phyloP scores from a whole-genome alignment of 1,140 invertebrate species.

The Aphidius gifuensis region DNA sequence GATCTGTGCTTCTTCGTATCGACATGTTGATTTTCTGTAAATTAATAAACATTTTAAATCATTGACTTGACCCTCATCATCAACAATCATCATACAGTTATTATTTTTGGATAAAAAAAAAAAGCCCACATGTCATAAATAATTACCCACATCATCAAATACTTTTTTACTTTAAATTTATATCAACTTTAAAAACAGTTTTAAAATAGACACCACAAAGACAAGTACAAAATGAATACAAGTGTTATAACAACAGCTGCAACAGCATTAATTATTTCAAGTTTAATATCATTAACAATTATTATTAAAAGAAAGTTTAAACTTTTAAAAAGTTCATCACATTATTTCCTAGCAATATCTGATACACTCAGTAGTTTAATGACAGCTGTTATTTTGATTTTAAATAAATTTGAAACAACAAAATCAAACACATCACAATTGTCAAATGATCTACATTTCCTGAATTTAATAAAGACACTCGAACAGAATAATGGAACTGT shows the following conservation, averaged over 20 bases:
- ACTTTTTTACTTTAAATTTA: not conserved
- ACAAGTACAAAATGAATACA: constrained; percentile 22
- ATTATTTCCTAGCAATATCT: constrained; percentile 22
- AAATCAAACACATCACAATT: not conserved
- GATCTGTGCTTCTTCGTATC: constrained; percentile 43
- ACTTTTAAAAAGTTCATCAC: constrained; percentile 8
- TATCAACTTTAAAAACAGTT: not conserved
- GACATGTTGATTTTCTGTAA: constrained; percentile 35
- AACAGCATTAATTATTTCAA: constrained; percentile 20
- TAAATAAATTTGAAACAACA: constrained; percentile 18
- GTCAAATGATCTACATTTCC: not conserved
- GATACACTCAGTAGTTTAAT: constrained; percentile 25
- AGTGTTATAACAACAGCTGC: constrained; percentile 20
- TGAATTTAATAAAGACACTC: not conserved
- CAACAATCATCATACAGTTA: too few species aligned
- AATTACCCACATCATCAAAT: not conserved
- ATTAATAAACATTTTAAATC: not conserved
- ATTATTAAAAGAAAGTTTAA: constrained; percentile 22
- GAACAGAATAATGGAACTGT: constrained; percentile 8
- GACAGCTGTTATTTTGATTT: constrained; percentile 23
- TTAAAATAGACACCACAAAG: not conserved
- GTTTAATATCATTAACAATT: constrained; percentile 18
- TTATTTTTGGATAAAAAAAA: too few species aligned
- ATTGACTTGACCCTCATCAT: too few species aligned
- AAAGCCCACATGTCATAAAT: not conserved